Evolutionary conservation across 2,888 invertebrate genomes (phyloP), one percentile per base, ranked within the genome.

Genomic region (Neuroscelio doddi): DNA sequence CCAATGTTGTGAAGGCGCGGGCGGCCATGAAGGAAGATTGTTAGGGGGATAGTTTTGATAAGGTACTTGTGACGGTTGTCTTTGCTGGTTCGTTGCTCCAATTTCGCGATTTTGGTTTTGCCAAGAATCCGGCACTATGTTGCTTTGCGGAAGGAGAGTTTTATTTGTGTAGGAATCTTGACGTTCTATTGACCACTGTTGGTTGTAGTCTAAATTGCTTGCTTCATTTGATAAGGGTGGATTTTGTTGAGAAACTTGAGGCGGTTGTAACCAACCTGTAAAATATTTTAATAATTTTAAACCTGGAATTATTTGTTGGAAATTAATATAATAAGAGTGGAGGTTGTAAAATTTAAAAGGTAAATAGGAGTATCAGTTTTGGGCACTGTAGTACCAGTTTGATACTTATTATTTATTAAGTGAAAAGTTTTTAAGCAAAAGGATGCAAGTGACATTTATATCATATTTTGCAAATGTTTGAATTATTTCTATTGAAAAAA

Each of bases 31-130:
- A 4, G 57, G 16, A 10, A 63, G 63, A 14, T 59, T 51, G 3
- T 42, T 45, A 12, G 64, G 15, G 1, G 64, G 64, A 17, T 61
- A 68, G 30, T 64, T 58, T 32, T 7, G 47, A 32, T 26, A 21
- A 17, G 21, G n/a, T n/a, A n/a, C n/a, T n/a, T n/a, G 5, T 42
- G 49, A 51, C 17, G 55, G 64, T 16, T 69, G 74, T 27, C 65
- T 69, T 24, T 44, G 30, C 30, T 73, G 73, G 49, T 46, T 70
- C 0, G 49, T 3, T 42, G 67, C 38, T 10, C 56, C 45, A 14
- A 49, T 64, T 34, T 78, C 77, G 3, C 71, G 70, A 68, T 71
- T 78, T 41, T 68, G 76, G 59, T 71, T 70, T 7, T 72, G 72
- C 75, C 77, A 78, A 5, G 77, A 73, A 58, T 72, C 71, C 21